Conservation (phyloP, 2,797 vertebrate genomes). For the Melopsittacus undulatus region DNA sequence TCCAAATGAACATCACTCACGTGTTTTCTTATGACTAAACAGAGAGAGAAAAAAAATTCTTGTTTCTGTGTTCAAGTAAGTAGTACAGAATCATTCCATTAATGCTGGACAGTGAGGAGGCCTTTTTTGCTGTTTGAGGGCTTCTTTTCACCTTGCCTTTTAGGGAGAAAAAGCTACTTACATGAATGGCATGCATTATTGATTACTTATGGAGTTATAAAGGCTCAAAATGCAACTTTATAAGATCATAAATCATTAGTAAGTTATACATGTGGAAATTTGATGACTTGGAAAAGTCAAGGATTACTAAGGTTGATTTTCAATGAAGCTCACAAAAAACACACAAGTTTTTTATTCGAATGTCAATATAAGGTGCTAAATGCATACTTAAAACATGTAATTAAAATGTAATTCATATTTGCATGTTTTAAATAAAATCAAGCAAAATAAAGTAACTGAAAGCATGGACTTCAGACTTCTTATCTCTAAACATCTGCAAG, state of each 20-base stretch:
- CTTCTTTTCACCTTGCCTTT: not conserved
- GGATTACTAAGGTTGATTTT: not conserved
- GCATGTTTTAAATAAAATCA: not conserved
- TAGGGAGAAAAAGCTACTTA: not conserved
- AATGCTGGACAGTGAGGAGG: not conserved
- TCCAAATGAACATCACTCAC: not conserved
- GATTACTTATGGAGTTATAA: not conserved
- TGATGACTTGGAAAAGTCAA: not conserved
- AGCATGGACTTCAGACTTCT: not conserved
- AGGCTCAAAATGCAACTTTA: not conserved
- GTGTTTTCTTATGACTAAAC: not conserved
- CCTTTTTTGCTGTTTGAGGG: not conserved
- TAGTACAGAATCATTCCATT: not conserved
- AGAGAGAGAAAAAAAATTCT: not conserved
- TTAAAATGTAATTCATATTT: not conserved
- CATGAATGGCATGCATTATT: not conserved
- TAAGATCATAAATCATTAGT: not conserved
- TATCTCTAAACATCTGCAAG: not conserved
- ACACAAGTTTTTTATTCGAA: not conserved
- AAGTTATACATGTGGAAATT: not conserved
- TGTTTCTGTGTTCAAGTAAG: not conserved
- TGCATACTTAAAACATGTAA: not conserved
- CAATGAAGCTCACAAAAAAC: not conserved
- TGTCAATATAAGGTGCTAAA: not conserved
- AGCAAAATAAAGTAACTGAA: not conserved